phyloP scores from a whole-genome alignment of 2,888 invertebrate species.

The Tinea semifulvella region DNA sequence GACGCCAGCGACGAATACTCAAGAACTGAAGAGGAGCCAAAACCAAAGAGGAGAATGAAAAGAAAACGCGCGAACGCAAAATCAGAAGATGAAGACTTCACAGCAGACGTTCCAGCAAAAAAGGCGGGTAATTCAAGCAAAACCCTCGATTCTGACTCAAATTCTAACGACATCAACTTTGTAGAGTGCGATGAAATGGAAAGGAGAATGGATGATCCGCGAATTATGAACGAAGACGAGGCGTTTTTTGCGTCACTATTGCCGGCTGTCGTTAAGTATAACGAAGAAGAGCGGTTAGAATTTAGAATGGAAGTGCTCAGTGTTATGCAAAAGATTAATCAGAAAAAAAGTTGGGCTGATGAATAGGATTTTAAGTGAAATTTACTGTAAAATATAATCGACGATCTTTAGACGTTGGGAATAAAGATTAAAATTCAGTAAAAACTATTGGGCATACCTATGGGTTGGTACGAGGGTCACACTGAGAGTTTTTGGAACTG shows the following conservation, averaged over 20 bases:
- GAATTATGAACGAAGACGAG: constrained; percentile 58
- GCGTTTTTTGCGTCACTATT: constrained; percentile 55
- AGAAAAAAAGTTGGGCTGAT: constrained; percentile 33
- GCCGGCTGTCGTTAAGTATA: constrained; percentile 49
- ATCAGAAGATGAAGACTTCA: constrained; percentile 20
- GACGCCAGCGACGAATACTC: constrained; percentile 18
- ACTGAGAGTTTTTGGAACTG: too few species aligned
- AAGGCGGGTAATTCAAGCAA: constrained; percentile 17
- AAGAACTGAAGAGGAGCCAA: constrained; percentile 2
- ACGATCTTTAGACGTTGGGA: too few species aligned
- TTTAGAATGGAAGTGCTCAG: constrained; percentile 50
- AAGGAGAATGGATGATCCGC: constrained; percentile 27
- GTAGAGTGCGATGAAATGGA: constrained; percentile 31
- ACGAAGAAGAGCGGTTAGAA: constrained; percentile 48
- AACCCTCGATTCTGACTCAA: background rate
- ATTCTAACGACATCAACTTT: constrained; percentile 30
- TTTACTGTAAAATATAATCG: too few species aligned
- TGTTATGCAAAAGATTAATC: constrained; percentile 46
- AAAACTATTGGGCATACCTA: too few species aligned
- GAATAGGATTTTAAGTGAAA: background rate
- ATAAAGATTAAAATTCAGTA: too few species aligned
- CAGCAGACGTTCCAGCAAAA: constrained; percentile 16
- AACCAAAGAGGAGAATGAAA: constrained; percentile 20
- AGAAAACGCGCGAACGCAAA: constrained; percentile 21
- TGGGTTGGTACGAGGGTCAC: too few species aligned